These are phyloP conservation scores for Rotaria sp. DNA, from an alignment of 2,888 invertebrate genomes.

Conservation along the genomic window DNA sequence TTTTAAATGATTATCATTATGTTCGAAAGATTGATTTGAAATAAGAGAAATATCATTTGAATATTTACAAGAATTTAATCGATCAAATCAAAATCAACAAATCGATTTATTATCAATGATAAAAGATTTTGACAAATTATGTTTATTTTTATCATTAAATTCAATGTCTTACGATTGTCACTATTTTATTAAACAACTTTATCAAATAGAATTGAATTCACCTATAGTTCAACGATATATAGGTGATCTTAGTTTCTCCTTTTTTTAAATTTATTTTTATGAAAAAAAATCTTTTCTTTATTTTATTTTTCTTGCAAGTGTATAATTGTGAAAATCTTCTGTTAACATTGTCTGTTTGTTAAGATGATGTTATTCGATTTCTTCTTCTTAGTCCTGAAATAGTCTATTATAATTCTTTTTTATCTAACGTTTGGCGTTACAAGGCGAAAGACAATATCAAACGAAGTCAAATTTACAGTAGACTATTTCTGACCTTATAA, in stretches of 20 bases:
- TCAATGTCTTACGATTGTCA: not conserved
- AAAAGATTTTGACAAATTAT: not conserved
- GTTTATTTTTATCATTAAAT: not conserved
- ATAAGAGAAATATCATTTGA: not conserved
- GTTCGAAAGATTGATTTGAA: not conserved
- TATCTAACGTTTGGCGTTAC: no score
- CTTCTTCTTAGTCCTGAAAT: no score
- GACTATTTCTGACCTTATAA: no score
- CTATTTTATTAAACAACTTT: not conserved
- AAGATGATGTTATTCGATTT: no score
- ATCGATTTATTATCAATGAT: not conserved
- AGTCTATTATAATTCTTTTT: no score
- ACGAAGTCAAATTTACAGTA: no score
- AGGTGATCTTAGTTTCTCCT: not conserved
- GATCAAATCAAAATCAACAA: not conserved
- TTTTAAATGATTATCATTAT: not conserved
- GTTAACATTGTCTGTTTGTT: no score
- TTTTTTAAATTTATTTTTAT: no score
- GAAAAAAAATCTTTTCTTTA: no score
- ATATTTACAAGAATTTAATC: conserved; percentile 5
- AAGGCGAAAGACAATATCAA: no score
- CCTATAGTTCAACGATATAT: not conserved
- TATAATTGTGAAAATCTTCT: no score
- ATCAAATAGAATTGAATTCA: not conserved
- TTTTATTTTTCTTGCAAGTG: no score